These are phyloP conservation scores for Meganola albula DNA, from an alignment of 2,888 invertebrate genomes.

Conservation along the genomic window DNA sequence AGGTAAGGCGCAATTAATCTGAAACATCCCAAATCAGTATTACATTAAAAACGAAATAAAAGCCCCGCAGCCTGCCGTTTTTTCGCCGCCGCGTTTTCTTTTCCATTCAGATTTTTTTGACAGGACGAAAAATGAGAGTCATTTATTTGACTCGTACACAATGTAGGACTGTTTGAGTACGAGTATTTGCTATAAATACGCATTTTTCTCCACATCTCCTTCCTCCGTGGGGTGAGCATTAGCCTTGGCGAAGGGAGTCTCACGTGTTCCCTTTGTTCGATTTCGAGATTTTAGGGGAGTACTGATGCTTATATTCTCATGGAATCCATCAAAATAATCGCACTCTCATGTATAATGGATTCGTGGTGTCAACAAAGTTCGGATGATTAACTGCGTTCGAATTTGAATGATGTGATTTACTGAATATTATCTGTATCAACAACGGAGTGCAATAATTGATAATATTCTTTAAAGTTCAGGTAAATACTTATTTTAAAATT, in stretches of 20 bases:
- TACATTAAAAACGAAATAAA: slow-evolving; percentile 76
- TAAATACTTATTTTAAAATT: no score
- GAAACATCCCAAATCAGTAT: slow-evolving; percentile 77
- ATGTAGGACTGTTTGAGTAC: slow-evolving; percentile 79
- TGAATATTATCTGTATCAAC: slow-evolving; percentile 23
- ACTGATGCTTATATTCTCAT: slow-evolving; percentile 68
- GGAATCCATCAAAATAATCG: slow-evolving; percentile 76
- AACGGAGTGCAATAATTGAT: no score
- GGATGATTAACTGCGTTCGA: slow-evolving; percentile 51
- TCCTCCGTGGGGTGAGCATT: slow-evolving; percentile 73
- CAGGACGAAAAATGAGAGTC: slow-evolving; percentile 77
- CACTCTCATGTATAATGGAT: slow-evolving; percentile 68
- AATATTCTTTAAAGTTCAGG: slow-evolving; percentile 15
- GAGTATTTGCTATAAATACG: slow-evolving; percentile 79
- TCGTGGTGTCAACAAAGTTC: slow-evolving; percentile 59
- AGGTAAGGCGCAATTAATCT: slow-evolving; percentile 77
- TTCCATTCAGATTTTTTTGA: slow-evolving; percentile 79
- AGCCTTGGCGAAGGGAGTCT: slow-evolving; percentile 70
- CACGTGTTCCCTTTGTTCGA: slow-evolving; percentile 74
- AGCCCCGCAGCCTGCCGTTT: slow-evolving; percentile 67
- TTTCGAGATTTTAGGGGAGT: slow-evolving; percentile 74
- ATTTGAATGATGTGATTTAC: slow-evolving; percentile 32
- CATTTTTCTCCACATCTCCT: slow-evolving; percentile 77
- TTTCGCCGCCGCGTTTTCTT: slow-evolving; percentile 73
- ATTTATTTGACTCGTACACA: slow-evolving; percentile 79